Evolutionary conservation across 2,113 vertebrate species (phyloP).

Genomic region (Percopsis transmontana): DNA sequence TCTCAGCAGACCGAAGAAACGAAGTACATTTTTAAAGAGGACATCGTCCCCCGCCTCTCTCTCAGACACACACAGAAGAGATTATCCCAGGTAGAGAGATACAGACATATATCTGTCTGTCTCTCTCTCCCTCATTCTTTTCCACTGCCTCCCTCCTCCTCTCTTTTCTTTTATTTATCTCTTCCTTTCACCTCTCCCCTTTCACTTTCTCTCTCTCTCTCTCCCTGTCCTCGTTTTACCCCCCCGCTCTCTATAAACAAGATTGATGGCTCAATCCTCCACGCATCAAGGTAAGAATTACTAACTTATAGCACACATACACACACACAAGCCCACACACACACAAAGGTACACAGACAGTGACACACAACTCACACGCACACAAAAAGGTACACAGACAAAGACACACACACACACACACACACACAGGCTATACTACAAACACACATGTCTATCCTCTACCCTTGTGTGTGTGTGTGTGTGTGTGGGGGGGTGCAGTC

Average conservation of each 20-base stretch:
- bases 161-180: conserved; percentile 7
- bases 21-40: too few relatives aligned
- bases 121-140: neutral
- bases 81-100: too few relatives aligned
- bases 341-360: neutral
- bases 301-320: conserved; percentile 43
- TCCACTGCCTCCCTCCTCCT: neutral
- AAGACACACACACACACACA: conserved; percentile 6
- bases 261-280: conserved; percentile 68
- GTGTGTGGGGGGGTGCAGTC: neutral
- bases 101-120: neutral
- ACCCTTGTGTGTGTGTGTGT: conserved; percentile 21
- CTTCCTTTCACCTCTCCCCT: neutral
- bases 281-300: conserved; percentile 68
- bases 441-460: conserved; percentile 1
- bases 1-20: too few relatives aligned
- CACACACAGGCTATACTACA: neutral
- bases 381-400: neutral
- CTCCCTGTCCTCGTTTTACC: conserved; percentile 57
- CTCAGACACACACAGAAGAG: neutral
- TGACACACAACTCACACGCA: neutral
- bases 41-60: neutral
- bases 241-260: conserved; percentile 58
- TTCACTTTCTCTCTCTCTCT: conserved; percentile 6
- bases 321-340: conserved; percentile 22